These are phyloP conservation scores for Ammospiza maritima DNA, from an alignment of 2,797 vertebrate species.

Conservation along the genomic window DNA sequence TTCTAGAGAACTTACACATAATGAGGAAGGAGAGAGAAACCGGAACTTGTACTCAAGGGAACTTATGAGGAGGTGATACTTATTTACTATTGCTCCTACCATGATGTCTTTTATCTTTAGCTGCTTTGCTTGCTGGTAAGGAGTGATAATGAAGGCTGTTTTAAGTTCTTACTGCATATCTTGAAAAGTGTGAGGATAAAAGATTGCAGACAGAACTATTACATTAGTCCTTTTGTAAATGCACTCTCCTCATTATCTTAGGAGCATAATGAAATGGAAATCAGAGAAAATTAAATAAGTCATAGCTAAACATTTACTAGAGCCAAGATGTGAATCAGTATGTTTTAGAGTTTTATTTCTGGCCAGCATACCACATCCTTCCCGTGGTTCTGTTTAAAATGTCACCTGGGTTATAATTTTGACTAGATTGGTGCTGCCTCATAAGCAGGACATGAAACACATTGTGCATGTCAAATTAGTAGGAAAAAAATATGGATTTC, in stretches of 20 bases:
- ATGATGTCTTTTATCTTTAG: slow-evolving; percentile 14
- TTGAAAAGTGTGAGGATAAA: not conserved
- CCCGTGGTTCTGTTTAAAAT: not conserved
- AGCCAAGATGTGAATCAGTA: not conserved
- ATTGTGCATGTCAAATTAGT: not conserved
- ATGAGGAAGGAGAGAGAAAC: not conserved
- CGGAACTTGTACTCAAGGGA: not conserved
- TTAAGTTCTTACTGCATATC: not conserved
- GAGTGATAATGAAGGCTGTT: slow-evolving; percentile 16
- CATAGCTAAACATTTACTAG: not conserved
- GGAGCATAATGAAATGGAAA: not conserved
- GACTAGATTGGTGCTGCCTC: not conserved
- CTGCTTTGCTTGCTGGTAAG: not conserved
- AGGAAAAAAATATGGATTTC: not conserved
- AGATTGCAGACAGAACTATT: not conserved
- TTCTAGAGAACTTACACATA: not conserved
- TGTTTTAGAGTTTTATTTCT: not conserved
- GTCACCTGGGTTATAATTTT: not conserved
- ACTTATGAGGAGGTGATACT: not conserved
- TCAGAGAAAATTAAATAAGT: not conserved
- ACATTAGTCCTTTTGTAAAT: not conserved
- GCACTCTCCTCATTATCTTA: not conserved
- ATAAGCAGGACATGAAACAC: not conserved
- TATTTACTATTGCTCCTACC: slow-evolving; percentile 2
- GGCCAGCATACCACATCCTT: not conserved